Base-by-base conservation (phyloP, 2,797 vertebrate genomes). In the Acrocephalus scirpaceus region DNA sequence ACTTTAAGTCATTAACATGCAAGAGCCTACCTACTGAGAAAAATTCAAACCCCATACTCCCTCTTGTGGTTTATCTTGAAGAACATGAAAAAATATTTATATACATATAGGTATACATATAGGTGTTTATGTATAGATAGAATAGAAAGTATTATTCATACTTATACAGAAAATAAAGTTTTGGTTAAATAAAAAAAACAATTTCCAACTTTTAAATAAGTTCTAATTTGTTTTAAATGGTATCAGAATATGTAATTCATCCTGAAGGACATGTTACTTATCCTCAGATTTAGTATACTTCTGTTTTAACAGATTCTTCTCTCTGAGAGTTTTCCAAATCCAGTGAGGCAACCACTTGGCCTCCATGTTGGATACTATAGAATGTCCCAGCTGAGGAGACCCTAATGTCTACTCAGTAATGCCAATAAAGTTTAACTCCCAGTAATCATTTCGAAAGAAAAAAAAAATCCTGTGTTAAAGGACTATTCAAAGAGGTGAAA, bases 31-130 rank as follows among this genome's bases (percentile, higher is more conserved):
- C 38, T 66, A 58, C 42, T 72, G 66, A 38, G 84, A 84, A 86
- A 94, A 95, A 81, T 15, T 93, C 73, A 48, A 90, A 64, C 19
- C 62, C 76, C 60, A 26, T 86, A 92, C 95, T 95, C 95, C 93
- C 94, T 96, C 95, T 97, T 86, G 95, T 95, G 95, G 95, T 92
- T 94, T 92, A 81, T 36, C 6, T 84, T 16, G n/a, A 95, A 72
- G 65, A 81, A 58, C 51, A 40, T 57, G 16, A 45, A 40, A 67
- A 66, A n/a, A n/a, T 16, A 45, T 22, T 26, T 42, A 11, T 32
- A 16, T 10, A 11, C 2, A 8, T 16, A 12, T 15, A 36, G 32
- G 3, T n/a, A 54, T 36, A 48, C 13, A 10, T 66, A 29, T 29
- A 48, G 36, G 9, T 45, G 6, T 26, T 5, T 26, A 45, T 22